Base-by-base conservation (phyloP, 2,797 vertebrate species). In the Gila robusta region DNA sequence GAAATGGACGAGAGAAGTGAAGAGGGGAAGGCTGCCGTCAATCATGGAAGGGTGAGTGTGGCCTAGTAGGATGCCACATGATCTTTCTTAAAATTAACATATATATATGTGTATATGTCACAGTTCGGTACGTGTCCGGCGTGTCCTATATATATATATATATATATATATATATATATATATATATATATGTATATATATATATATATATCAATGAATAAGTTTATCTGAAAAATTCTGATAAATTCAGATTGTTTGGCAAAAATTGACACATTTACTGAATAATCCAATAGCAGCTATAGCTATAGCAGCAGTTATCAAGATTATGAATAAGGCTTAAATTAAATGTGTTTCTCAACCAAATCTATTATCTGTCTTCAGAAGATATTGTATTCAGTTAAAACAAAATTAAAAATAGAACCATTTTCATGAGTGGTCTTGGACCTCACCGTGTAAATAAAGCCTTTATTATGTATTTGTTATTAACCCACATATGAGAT, bases 1-100 rank as follows among this genome's bases (percentile, higher is more conserved):
- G 98, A 99, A 93, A 95, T 99, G 96, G 98, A 99, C 67, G 97
- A 97, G 85, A 96, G 96, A 89, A 99, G 97, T 0, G 97, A 98
- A 88, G 98, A 99, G 92, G 98, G 97, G 80, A 97, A 97, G 91
- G 98, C 97, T 4, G 97, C 97, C 1, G 96, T 96, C 92, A 97
- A 95, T 92, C 97, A 97, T 91, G 98, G 97, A 93, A 97, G 98
- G 97, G 98, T 98, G 91, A 88, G 85, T 67, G 39, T 56, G 76
- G 35, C 28, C 47, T 28, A 47, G n/a, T 47, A n/a, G 7, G 21
- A 52, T 47, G 64, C 8, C 21, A 14, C 47, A n/a, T 39, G 0
- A 69, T 56, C 16, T 35, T 83, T 67, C n/a, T 35, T 72, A 82
- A 47, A 47, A 47, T 14, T 1, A 47, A 47, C 12, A 47, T 44